Conservation (phyloP, 2,888 invertebrate species). For the Hololepta plana region DNA sequence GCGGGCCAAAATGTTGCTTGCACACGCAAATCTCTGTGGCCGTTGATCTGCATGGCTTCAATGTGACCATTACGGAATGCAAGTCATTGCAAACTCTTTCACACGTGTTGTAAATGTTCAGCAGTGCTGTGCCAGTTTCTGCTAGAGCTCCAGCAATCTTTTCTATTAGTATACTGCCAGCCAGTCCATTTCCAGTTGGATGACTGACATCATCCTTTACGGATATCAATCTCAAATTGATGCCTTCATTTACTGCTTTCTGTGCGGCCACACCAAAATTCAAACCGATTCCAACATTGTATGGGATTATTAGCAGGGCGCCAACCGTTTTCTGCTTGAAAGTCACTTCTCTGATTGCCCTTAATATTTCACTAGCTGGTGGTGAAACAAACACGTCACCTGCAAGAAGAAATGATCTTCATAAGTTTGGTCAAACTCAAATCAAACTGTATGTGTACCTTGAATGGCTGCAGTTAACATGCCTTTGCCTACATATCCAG, state of each 20-base stretch:
- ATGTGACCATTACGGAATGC: conserved; percentile 52
- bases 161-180: conserved; percentile 33
- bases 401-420: conserved; percentile 10
- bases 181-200: conserved; percentile 26
- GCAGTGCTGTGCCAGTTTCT: conserved; percentile 33
- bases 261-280: conserved; percentile 72
- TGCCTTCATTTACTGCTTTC: conserved; percentile 41
- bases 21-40: conserved; percentile 22
- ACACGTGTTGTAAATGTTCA: conserved; percentile 35
- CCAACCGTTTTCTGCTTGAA: conserved; percentile 31
- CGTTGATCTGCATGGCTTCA: conserved; percentile 50
- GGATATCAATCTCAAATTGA: conserved; percentile 34
- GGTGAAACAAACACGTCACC: conserved; percentile 20
- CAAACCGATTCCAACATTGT: conserved; percentile 61
- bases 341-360: conserved; percentile 21
- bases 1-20: conserved; percentile 7
- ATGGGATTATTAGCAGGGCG: conserved; percentile 53
- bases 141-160: conserved; percentile 65
- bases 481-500: conserved; percentile 55
- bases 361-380: conserved; percentile 17
- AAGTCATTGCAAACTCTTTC: conserved; percentile 31
- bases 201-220: conserved; percentile 52
- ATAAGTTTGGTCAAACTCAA: neutral
- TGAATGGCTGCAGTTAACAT: conserved; percentile 62
- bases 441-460: conserved; percentile 26